Base-by-base conservation (phyloP, 2,888 invertebrate species). In the Selenia dentaria region DNA sequence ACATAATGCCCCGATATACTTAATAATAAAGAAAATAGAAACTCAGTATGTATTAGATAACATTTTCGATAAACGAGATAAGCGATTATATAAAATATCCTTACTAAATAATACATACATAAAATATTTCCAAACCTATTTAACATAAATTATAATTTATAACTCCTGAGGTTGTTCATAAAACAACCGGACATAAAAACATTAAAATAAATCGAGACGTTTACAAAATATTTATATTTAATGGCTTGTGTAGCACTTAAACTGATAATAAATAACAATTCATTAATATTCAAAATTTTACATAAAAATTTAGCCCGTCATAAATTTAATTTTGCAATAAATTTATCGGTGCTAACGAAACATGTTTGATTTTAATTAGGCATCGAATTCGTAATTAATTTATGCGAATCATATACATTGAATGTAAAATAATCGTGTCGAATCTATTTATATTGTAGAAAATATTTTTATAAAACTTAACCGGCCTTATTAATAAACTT, bases 271-370 rank as follows among this genome's bases (percentile, higher is more conserved):
- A 41, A 47, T 47, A 22, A 47, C 32, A 8, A 40, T 42, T 53
- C 63, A 76, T 76, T 69, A 74, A 72, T 74, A 76, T 78, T 72
- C 67, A 69, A 66, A 60, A 69, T 60, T 51, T 58, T 61, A 67
- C 67, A 73, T 70, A 70, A 67, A 71, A 71, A 72, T 54, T 65
- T 64, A 64, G 62, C 67, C 66, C 50, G 51, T 57, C 53, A 77
- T 78, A 77, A 77, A 77, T 76, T 22, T 69, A 69, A 64, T 68
- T 68, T 70, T 59, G 67, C 62, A 64, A 70, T 77, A 76, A 74
- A 75, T 72, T 68, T 65, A 65, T 66, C 54, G 59, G 54, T 58
- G 54, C 71, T 71, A 64, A 67, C 46, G 53, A 53, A 54, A 60
- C 57, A 51, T 62, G 60, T 60, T 57, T 54, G 52, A 52, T 60